Evolutionary conservation across 2,113 vertebrate genomes (phyloP).

Genomic region (Spea multiplicata): DNA sequence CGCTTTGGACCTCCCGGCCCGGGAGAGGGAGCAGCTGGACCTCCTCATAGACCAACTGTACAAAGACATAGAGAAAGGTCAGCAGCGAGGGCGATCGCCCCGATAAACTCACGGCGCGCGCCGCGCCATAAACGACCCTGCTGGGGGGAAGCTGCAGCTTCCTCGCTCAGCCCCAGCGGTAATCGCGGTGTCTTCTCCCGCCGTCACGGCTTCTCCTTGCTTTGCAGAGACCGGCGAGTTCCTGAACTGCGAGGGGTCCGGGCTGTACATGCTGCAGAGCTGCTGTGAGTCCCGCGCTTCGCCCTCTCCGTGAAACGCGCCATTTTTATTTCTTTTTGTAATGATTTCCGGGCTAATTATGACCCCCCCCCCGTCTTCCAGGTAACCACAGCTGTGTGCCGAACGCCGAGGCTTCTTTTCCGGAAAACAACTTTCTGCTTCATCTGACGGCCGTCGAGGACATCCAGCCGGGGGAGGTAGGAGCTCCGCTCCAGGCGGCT

Average conservation of each 20-base stretch:
- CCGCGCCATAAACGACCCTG: neutral
- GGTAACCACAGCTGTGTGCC: conserved; percentile 98
- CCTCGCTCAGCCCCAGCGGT: no score
- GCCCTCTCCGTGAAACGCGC: accelerated
- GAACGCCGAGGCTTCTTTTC: conserved; percentile 92
- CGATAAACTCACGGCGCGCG: neutral
- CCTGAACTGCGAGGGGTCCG: conserved; percentile 97
- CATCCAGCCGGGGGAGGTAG: conserved; percentile 90
- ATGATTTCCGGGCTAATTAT: neutral
- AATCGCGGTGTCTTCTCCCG: no score
- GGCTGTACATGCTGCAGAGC: conserved; percentile 95
- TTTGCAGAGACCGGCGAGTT: conserved; percentile 91
- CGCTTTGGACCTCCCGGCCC: conserved; percentile 77
- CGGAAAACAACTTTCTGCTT: conserved; percentile 91
- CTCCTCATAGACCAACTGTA: conserved; percentile 94
- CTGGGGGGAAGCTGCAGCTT: neutral
- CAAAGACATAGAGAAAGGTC: conserved; percentile 97
- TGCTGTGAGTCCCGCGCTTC: conserved; percentile 79
- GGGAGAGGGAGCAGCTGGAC: conserved; percentile 88
- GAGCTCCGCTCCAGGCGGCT: conserved; percentile 34
- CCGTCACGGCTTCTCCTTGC: conserved; percentile 13
- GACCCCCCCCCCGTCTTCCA: conserved; percentile 39
- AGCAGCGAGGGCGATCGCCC: conserved; percentile 39
- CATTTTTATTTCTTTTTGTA: no score
- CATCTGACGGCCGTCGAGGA: conserved; percentile 86